A percentile compares a stretch with the other conserved stretches of the same genome.
phyloP scores from a whole-genome alignment of 2,113 vertebrate genomes.

The Mola mola region DNA sequence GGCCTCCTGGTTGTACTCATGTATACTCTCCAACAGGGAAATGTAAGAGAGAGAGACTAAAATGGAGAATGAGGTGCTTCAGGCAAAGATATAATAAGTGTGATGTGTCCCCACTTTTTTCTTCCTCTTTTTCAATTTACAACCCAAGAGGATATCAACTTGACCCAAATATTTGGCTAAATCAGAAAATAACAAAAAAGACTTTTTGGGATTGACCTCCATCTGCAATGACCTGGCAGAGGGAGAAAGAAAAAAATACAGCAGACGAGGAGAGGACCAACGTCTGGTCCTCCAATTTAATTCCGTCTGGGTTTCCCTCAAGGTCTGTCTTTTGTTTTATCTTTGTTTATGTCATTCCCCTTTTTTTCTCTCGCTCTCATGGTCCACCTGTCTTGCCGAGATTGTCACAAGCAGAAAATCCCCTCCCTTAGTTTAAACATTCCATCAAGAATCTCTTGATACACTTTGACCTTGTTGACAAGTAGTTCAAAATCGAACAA shows the following conservation, averaged over 20 bases:
- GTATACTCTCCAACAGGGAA: conserved; percentile 4
- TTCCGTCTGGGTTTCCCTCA: neutral
- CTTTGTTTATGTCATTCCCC: neutral
- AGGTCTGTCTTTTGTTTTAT: neutral
- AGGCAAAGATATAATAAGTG: conserved; percentile 23
- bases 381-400: neutral
- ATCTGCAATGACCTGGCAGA: neutral
- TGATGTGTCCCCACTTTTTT: conserved; percentile 1
- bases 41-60: conserved; percentile 17
- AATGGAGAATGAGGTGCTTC: conserved; percentile 1
- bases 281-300: neutral
- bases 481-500: too few relatives aligned
- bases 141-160: conserved; percentile 14
- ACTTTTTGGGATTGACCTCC: conserved; percentile 11
- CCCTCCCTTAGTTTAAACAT: neutral
- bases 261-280: neutral
- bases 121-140: conserved; percentile 13
- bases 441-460: too few relatives aligned
- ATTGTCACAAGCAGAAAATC: neutral
- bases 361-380: neutral
- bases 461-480: too few relatives aligned
- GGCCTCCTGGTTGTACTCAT: conserved; percentile 7
- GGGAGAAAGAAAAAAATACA: neutral
- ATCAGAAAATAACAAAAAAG: conserved; percentile 27
- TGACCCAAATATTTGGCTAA: conserved; percentile 22